phyloP scores from a whole-genome alignment of 2,888 invertebrate genomes.

The Noctua janthe region DNA sequence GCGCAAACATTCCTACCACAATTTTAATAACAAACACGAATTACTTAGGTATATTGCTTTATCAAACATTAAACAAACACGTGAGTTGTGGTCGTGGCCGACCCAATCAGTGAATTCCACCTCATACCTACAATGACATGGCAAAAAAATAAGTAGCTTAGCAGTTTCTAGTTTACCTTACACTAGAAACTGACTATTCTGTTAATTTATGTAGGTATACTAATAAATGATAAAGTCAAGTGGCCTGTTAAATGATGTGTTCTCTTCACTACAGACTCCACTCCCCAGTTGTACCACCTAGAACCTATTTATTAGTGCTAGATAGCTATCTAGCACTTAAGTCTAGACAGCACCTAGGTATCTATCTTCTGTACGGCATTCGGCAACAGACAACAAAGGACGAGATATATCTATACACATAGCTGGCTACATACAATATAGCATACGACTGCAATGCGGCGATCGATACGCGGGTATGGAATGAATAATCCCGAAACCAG shows the following conservation, averaged over 20 bases:
- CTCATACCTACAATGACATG: constrained; percentile 9
- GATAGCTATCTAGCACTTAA: background rate
- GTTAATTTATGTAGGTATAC: background rate
- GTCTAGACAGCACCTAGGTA: background rate
- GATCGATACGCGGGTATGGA: background rate
- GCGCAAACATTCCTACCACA: background rate
- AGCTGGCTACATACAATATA: background rate
- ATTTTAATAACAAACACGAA: constrained; percentile 12
- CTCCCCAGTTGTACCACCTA: background rate
- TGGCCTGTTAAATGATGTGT: background rate
- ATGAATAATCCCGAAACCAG: too few relatives aligned
- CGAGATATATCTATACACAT: background rate
- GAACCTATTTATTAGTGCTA: background rate
- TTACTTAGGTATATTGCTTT: constrained; percentile 13
- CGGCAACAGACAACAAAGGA: constrained; percentile 36
- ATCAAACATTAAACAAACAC: constrained; percentile 1
- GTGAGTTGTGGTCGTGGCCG: background rate
- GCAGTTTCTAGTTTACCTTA: background rate
- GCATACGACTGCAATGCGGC: constrained; percentile 5
- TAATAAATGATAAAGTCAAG: background rate
- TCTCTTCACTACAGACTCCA: background rate
- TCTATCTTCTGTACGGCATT: background rate
- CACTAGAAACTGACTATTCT: background rate
- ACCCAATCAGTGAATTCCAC: constrained; percentile 11
- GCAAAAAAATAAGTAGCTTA: background rate